These are phyloP conservation scores for Drosophila infuscata DNA, from an alignment of 2,888 invertebrate species.

Conservation along the genomic window DNA sequence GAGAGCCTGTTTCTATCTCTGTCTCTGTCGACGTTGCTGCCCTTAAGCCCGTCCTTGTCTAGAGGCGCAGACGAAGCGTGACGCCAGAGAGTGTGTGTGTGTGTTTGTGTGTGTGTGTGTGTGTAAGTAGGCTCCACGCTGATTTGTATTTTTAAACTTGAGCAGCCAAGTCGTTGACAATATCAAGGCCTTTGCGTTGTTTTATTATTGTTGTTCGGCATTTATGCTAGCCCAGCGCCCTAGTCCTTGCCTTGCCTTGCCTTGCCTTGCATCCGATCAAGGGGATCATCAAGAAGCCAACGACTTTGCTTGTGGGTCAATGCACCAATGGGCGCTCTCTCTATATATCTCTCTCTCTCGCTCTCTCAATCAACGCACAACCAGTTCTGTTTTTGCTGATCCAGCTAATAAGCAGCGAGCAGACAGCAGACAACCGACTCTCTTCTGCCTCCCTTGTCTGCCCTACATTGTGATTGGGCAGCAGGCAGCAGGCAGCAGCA, in stretches of 20 bases:
- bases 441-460: conserved; percentile 34
- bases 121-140: conserved; percentile 15
- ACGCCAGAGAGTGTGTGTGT: conserved; percentile 24
- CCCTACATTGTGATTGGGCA: conserved; percentile 50
- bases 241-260: conserved; percentile 21
- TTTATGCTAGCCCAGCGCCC: conserved; percentile 41
- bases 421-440: conserved; percentile 28
- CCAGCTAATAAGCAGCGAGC: conserved; percentile 52
- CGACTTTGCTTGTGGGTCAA: conserved; percentile 74
- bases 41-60: conserved; percentile 5
- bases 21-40: background rate
- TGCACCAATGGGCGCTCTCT: conserved; percentile 40
- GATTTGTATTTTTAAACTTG: conserved; percentile 61
- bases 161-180: conserved; percentile 68
- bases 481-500: background rate
- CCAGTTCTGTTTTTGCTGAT: conserved; percentile 54
- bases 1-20: conserved; percentile 26
- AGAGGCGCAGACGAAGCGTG: conserved; percentile 44
- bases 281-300: conserved; percentile 61
- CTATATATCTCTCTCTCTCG: conserved; percentile 2
- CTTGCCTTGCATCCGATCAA: conserved; percentile 9
- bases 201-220: conserved; percentile 27
- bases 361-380: conserved; percentile 24
- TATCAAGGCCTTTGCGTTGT: conserved; percentile 67
- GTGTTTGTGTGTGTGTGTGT: background rate